Conservation (phyloP, 2,888 invertebrate species). For the Heliothis peltigera region DNA sequence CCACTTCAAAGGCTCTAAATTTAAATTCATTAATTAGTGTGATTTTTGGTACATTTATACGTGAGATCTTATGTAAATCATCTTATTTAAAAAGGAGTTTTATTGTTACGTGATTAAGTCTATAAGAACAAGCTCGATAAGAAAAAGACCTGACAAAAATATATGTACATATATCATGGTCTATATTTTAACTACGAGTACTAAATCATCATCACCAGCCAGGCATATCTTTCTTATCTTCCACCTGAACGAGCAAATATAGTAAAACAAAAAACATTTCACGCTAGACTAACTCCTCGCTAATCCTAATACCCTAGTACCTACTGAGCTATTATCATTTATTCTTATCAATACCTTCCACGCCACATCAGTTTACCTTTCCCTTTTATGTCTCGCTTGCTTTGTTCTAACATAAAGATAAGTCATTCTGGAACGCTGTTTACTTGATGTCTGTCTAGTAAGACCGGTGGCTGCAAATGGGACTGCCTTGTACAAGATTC, state of each 20-base stretch:
- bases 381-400: slow-evolving; percentile 36
- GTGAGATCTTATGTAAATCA: too few relatives aligned
- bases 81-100: too few relatives aligned
- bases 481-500: too few relatives aligned
- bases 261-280: slow-evolving; percentile 9
- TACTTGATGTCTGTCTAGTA: too few relatives aligned
- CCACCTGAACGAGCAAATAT: slow-evolving; percentile 11
- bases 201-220: background rate
- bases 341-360: slow-evolving; percentile 43
- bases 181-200: background rate
- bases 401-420: slow-evolving; percentile 51
- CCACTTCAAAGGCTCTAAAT: too few relatives aligned
- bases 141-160: too few relatives aligned
- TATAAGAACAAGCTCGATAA: too few relatives aligned
- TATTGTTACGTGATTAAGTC: too few relatives aligned
- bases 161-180: background rate
- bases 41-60: too few relatives aligned
- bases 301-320: slow-evolving; percentile 8
- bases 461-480: too few relatives aligned
- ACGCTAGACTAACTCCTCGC: slow-evolving; percentile 1
- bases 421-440: slow-evolving; percentile 24
- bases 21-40: too few relatives aligned
- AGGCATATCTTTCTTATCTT: slow-evolving; percentile 1
- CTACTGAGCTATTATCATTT: slow-evolving; percentile 2
- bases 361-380: slow-evolving; percentile 34